A percentile compares a stretch with the other conserved stretches of the same genome.
phyloP scores from a whole-genome alignment of 2,113 vertebrate species.

The Callipepla squamata region DNA sequence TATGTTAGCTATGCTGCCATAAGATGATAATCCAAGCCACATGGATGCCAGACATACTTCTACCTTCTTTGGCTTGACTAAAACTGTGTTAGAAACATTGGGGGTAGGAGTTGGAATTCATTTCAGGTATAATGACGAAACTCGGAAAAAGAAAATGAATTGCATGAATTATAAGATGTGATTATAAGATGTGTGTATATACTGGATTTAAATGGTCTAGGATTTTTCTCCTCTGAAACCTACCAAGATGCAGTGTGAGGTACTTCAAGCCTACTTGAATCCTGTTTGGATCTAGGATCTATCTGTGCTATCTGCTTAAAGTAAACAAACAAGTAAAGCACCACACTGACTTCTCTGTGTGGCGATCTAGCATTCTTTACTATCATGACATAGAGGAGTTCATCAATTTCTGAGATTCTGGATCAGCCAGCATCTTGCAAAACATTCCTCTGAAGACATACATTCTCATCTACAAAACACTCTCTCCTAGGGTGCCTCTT shows the following conservation, averaged over 20 bases:
- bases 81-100: conserved; percentile 40
- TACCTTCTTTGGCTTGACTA: conserved; percentile 64
- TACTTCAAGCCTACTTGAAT: not conserved
- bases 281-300: not conserved
- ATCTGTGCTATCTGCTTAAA: not conserved
- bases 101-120: not conserved
- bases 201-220: rapidly evolving
- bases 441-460: not conserved
- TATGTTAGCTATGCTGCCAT: conserved; percentile 77
- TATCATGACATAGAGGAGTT: not conserved
- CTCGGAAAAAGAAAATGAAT: not conserved
- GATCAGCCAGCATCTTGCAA: not conserved
- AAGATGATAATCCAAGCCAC: conserved; percentile 76
- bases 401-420: not conserved
- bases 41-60: conserved; percentile 73
- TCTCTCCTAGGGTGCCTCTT: not conserved
- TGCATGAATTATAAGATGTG: not conserved
- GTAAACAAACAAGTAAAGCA: not conserved
- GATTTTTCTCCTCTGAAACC: not conserved
- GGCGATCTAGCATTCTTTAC: not conserved
- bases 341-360: not conserved
- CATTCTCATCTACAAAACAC: not conserved
- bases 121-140: conserved; percentile 7
- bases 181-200: not conserved
- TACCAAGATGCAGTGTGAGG: not conserved